Evolutionary conservation across 2,888 invertebrate genomes (phyloP).

Genomic region (Pomacea canaliculata): DNA sequence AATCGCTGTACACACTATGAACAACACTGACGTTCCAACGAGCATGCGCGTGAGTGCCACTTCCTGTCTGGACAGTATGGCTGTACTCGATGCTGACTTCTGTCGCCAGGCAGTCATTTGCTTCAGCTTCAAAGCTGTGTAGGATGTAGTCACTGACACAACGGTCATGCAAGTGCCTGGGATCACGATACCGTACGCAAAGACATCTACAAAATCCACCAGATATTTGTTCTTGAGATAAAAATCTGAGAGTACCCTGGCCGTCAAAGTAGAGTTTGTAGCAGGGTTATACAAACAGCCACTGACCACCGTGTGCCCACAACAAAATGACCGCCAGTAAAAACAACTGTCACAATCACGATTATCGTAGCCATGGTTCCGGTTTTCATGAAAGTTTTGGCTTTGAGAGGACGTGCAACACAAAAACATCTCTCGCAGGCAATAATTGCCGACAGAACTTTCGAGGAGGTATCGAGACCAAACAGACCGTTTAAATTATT

Average conservation of each 20-base stretch:
- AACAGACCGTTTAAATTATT: background rate
- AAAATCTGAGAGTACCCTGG: background rate
- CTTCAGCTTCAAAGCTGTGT: constrained; percentile 7
- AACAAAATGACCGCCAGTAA: background rate
- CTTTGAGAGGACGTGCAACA: background rate
- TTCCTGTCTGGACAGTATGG: background rate
- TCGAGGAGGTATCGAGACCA: background rate
- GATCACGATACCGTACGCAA: background rate
- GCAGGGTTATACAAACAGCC: background rate
- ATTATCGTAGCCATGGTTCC: background rate
- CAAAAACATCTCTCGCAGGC: background rate
- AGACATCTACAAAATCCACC: background rate
- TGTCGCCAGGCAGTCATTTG: constrained; percentile 13
- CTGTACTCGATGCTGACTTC: background rate
- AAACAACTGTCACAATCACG: background rate
- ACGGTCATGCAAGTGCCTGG: constrained; percentile 1
- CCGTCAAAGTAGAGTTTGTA: background rate
- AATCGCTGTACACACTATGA: background rate
- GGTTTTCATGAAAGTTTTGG: background rate
- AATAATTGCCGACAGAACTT: background rate
- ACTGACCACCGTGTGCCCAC: background rate
- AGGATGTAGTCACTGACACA: background rate
- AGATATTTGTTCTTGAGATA: background rate
- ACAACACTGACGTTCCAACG: background rate
- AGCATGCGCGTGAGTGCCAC: constrained; percentile 3